Conservation (phyloP, 1,140 invertebrate genomes). For the Camponotus vicinus region DNA sequence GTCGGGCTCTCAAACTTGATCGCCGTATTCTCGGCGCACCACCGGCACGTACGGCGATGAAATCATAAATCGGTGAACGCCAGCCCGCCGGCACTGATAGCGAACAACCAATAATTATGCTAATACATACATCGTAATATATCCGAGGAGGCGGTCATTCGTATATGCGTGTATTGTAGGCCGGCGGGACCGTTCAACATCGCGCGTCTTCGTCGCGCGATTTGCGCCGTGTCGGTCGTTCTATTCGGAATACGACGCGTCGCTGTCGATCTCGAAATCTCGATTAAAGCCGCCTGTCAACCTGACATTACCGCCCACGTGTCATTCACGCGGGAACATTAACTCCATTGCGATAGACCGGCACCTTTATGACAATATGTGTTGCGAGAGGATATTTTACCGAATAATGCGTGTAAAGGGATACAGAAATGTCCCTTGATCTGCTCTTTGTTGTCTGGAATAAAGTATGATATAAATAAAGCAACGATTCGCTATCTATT, state of each 20-base stretch:
- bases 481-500: neutral
- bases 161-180: conserved; percentile 68
- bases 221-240: conserved; percentile 39
- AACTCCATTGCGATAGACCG: neutral
- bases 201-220: conserved; percentile 18
- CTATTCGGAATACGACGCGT: conserved; percentile 42
- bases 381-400: conserved; percentile 8
- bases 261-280: conserved; percentile 27
- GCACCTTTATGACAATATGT: neutral
- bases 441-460: conserved; percentile 4
- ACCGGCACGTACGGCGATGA: conserved; percentile 80
- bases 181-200: conserved; percentile 18
- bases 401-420: neutral
- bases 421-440: conserved; percentile 11
- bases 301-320: conserved; percentile 1
- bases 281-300: conserved; percentile 23
- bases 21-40: conserved; percentile 62
- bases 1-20: conserved; percentile 59
- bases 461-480: neutral
- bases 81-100: conserved; percentile 83
- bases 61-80: conserved; percentile 84
- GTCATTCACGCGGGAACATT: conserved; percentile 14
- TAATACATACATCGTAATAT: conserved; percentile 83
- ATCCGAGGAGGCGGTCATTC: conserved; percentile 79
- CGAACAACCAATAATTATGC: conserved; percentile 84